Evolutionary conservation across 2,888 invertebrate species (phyloP).

Genomic region (Acanthoscelides obtectus): DNA sequence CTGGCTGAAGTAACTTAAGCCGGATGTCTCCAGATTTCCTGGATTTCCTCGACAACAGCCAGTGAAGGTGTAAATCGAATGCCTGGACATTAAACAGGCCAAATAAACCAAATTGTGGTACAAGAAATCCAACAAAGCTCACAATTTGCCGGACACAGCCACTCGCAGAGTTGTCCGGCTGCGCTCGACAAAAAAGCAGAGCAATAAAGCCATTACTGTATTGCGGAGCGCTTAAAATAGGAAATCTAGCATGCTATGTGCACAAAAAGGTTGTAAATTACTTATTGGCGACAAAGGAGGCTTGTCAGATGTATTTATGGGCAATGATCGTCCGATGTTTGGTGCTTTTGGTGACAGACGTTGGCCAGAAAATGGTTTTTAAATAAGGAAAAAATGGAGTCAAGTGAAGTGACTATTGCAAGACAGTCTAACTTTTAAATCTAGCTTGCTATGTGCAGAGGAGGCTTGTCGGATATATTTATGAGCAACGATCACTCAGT

Average conservation of each 20-base stretch:
- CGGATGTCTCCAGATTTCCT: no score
- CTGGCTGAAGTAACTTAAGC: no score
- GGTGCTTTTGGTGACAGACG: background rate
- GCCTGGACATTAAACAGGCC: background rate
- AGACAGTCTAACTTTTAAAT: no score
- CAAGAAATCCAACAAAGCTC: background rate
- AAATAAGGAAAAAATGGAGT: no score
- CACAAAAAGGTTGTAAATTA: background rate
- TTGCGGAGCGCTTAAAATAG: background rate
- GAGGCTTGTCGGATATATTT: no score
- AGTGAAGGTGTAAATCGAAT: background rate
- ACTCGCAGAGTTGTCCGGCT: background rate
- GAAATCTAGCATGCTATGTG: background rate
- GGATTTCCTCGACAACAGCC: background rate
- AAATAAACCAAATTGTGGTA: background rate
- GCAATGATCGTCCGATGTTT: background rate
- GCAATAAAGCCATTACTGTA: background rate
- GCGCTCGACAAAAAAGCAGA: background rate
- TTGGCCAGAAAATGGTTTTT: background rate
- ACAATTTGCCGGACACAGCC: background rate
- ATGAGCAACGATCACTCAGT: no score
- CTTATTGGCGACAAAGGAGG: background rate
- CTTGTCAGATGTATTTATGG: background rate
- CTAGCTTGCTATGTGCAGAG: no score
- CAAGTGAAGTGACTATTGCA: no score